A percentile compares a stretch with the other conserved stretches of the same genome.
Evolutionary conservation across 2,888 invertebrate genomes (phyloP).

Genomic region (Trichopria drosophilae): DNA sequence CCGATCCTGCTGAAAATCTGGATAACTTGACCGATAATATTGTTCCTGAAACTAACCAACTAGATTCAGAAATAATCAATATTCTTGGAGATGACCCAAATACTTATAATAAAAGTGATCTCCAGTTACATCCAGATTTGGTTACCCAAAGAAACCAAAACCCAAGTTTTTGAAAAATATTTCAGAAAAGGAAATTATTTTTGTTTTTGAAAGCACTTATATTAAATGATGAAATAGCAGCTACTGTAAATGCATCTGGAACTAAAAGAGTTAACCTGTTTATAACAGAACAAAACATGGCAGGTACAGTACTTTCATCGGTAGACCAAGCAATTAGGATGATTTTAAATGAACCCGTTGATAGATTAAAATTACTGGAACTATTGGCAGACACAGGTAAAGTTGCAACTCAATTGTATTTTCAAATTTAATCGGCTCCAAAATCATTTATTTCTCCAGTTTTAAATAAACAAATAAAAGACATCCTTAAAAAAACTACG

Average conservation of each 20-base stretch:
- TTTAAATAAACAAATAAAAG: slow-evolving; percentile 18
- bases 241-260: slow-evolving; percentile 17
- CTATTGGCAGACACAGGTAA: slow-evolving; percentile 20
- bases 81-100: slow-evolving; percentile 28
- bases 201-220: slow-evolving; percentile 23
- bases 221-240: slow-evolving; percentile 24
- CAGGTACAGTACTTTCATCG: slow-evolving; percentile 28
- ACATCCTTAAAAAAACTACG: slow-evolving; percentile 21
- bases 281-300: slow-evolving; percentile 24
- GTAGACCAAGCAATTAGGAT: slow-evolving; percentile 25
- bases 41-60: slow-evolving; percentile 8
- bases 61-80: slow-evolving; percentile 23
- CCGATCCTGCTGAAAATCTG: too few relatives aligned
- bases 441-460: slow-evolving; percentile 22
- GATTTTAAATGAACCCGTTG: slow-evolving; percentile 10
- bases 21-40: too few relatives aligned
- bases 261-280: slow-evolving; percentile 25
- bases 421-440: slow-evolving; percentile 18
- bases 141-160: slow-evolving; percentile 19
- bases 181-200: slow-evolving; percentile 25
- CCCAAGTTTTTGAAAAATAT: slow-evolving; percentile 24
- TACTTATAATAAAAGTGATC: slow-evolving; percentile 12
- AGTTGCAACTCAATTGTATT: slow-evolving; percentile 17
- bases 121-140: slow-evolving; percentile 26
- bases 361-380: slow-evolving; percentile 18